phyloP scores from a whole-genome alignment of 2,797 vertebrate genomes.

The Anabacerthia variegaticeps region DNA sequence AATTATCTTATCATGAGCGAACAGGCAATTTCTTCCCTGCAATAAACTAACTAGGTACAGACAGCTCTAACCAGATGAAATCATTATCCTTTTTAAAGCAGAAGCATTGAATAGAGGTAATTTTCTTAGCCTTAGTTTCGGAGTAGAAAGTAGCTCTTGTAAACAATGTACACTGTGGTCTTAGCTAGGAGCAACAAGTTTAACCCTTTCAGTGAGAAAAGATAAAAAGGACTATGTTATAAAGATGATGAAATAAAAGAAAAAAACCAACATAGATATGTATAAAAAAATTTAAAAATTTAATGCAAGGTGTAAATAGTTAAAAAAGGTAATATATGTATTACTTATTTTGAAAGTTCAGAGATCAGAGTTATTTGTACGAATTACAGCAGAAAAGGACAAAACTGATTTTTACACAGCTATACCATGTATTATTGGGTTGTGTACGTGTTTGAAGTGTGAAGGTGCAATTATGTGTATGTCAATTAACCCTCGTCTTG shows the following conservation, averaged over 20 bases:
- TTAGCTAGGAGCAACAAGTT: slow-evolving; percentile 31
- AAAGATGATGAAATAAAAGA: neutral
- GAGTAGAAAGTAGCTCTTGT: slow-evolving; percentile 23
- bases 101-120: slow-evolving; percentile 69
- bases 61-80: slow-evolving; percentile 77
- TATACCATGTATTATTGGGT: neutral
- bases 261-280: neutral
- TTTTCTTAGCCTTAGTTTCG: slow-evolving; percentile 67
- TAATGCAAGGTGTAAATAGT: neutral
- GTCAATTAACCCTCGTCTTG: neutral
- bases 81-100: slow-evolving; percentile 73
- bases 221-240: neutral
- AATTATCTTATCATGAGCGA: slow-evolving; percentile 76
- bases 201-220: slow-evolving; percentile 30
- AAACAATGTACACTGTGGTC: slow-evolving; percentile 23
- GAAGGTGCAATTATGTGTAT: fast-evolving
- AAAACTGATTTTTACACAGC: neutral
- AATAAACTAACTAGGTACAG: slow-evolving; percentile 73
- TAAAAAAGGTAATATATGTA: neutral
- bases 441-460: neutral
- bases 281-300: neutral
- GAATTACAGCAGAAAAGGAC: neutral
- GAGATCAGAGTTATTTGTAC: neutral
- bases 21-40: slow-evolving; percentile 71
- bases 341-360: neutral